These are phyloP conservation scores for Trachymyrmex cornetzi DNA, from an alignment of 1,140 invertebrate species.

Conservation along the genomic window DNA sequence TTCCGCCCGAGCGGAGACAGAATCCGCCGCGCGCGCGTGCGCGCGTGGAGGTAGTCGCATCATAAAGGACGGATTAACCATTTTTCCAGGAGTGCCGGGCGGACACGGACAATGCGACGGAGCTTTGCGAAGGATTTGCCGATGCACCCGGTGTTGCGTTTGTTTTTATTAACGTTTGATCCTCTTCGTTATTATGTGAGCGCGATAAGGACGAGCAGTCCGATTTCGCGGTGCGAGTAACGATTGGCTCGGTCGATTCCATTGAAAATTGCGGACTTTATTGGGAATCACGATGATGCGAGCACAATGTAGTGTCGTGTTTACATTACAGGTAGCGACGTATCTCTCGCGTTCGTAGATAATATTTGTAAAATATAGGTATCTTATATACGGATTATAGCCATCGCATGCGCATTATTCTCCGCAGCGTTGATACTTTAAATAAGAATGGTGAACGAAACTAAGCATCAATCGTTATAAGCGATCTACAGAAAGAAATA, in stretches of 20 bases:
- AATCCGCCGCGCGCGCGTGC: slow-evolving; percentile 29
- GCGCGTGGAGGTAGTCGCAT: slow-evolving; percentile 14
- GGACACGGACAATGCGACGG: slow-evolving; percentile 57
- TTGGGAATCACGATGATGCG: background rate
- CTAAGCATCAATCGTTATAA: background rate
- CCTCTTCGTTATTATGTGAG: slow-evolving; percentile 31
- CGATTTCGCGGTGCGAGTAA: slow-evolving; percentile 44
- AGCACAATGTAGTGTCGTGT: background rate
- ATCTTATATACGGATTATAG: slow-evolving; percentile 18
- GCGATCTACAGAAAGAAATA: background rate
- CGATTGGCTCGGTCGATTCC: slow-evolving; percentile 32
- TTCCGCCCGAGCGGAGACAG: slow-evolving; percentile 29
- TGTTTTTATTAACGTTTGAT: slow-evolving; percentile 74
- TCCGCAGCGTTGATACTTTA: background rate
- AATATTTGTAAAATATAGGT: slow-evolving; percentile 25
- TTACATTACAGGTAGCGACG: background rate
- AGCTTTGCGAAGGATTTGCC: slow-evolving; percentile 72
- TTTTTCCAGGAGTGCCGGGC: slow-evolving; percentile 36
- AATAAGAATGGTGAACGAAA: background rate
- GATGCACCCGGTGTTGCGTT: slow-evolving; percentile 67
- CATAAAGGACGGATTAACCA: slow-evolving; percentile 74
- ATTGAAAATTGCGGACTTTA: slow-evolving; percentile 62
- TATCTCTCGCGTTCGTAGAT: background rate
- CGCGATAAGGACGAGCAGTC: background rate
- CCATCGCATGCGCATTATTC: background rate